These are phyloP conservation scores for Caerostris darwini DNA, from an alignment of 1,140 invertebrate genomes.

Conservation along the genomic window DNA sequence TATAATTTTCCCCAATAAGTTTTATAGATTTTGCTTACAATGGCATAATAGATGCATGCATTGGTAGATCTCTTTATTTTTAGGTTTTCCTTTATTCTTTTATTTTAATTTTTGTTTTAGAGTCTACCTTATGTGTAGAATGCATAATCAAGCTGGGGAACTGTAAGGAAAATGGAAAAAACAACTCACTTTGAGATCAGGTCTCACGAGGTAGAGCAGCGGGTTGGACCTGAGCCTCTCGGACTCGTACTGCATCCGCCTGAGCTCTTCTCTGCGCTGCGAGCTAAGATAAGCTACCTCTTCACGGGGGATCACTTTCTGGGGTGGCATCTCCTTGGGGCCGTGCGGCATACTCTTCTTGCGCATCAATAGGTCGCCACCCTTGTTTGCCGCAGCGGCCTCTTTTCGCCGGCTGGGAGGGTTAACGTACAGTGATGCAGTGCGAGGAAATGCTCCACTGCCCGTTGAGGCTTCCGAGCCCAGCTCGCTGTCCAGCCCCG, in stretches of 20 bases:
- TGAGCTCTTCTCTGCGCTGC: slow-evolving; percentile 92
- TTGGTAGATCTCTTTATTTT: too few relatives aligned
- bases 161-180: neutral
- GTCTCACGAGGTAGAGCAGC: slow-evolving; percentile 87
- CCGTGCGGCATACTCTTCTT: slow-evolving; percentile 78
- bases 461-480: slow-evolving; percentile 61
- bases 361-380: slow-evolving; percentile 48
- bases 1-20: too few relatives aligned
- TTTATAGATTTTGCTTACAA: too few relatives aligned
- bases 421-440: slow-evolving; percentile 76
- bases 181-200: slow-evolving; percentile 75
- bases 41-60: too few relatives aligned
- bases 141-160: neutral
- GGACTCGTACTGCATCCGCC: slow-evolving; percentile 93
- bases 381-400: neutral
- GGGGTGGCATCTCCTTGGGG: slow-evolving; percentile 62
- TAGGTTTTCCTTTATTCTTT: too few relatives aligned
- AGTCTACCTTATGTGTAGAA: too few relatives aligned
- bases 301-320: slow-evolving; percentile 92
- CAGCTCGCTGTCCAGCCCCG: slow-evolving; percentile 39
- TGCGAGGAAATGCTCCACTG: slow-evolving; percentile 64
- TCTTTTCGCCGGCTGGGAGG: slow-evolving; percentile 64
- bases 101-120: too few relatives aligned
- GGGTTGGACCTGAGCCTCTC: slow-evolving; percentile 96
- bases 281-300: slow-evolving; percentile 97